These are phyloP conservation scores for Callyntrura sp. DNA, from an alignment of 2,888 invertebrate genomes.

Conservation along the genomic window DNA sequence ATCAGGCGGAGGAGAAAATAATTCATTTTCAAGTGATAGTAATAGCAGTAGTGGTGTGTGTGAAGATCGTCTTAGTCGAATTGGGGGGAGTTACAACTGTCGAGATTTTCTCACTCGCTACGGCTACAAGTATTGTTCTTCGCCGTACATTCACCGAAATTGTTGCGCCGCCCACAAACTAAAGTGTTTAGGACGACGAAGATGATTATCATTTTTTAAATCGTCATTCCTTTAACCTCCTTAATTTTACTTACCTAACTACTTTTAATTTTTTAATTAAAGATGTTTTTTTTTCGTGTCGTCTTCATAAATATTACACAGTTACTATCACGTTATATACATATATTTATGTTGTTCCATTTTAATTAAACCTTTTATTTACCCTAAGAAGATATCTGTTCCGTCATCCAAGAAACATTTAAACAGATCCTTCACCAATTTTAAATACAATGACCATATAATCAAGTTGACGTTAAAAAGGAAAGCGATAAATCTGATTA, in stretches of 20 bases:
- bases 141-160: slow-evolving; percentile 86
- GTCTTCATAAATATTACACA: slow-evolving; percentile 11
- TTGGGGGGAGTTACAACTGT: slow-evolving; percentile 85
- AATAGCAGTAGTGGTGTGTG: slow-evolving; percentile 45
- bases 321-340: not conserved
- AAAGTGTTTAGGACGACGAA: slow-evolving; percentile 71
- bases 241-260: too few species aligned
- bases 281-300: slow-evolving; percentile 2
- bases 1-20: too few species aligned
- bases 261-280: not conserved
- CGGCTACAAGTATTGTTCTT: slow-evolving; percentile 86
- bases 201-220: not conserved
- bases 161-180: slow-evolving; percentile 86
- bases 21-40: too few species aligned
- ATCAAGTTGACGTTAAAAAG: too few species aligned
- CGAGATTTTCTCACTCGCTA: slow-evolving; percentile 86
- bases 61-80: slow-evolving; percentile 81
- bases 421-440: not conserved
- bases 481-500: too few species aligned
- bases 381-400: not conserved
- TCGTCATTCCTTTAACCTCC: too few species aligned
- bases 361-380: not conserved
- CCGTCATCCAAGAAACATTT: not conserved
- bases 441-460: too few species aligned
- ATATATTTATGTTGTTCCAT: slow-evolving; percentile 47